Base-by-base conservation (phyloP, 2,113 vertebrate genomes). In the Catagonus wagneri region DNA sequence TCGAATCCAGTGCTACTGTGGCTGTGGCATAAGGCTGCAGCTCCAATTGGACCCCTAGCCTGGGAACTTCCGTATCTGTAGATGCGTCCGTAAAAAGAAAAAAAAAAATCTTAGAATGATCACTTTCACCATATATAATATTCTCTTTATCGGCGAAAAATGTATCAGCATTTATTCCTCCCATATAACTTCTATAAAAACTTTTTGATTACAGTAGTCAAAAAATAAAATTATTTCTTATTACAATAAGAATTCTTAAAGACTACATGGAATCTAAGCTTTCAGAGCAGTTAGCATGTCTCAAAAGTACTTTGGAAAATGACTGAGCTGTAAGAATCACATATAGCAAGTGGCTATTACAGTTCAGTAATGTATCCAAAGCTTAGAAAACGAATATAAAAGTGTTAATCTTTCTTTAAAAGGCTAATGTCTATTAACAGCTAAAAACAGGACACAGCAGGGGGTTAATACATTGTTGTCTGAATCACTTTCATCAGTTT, bases 381-480 rank as follows among this genome's bases (percentile, higher is more conserved):
- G 91, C 96, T 95, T 96, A 94, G 83, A 78, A 96, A 97, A 96
- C 0, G 16, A 90, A 95, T 87, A 95, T 92, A 91, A 93, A 95
- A 97, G 89, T 96, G 89, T 85, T 97, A 97, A 93, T 96, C 89
- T 94, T 95, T 91, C 96, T 97, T 97, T 97, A 98, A 97, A 97
- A 97, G 94, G 92, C 93, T 97, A 96, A 98, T 84, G 93, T 94
- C 97, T 97, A 97, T 97, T 97, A 98, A 94, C 95, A 97, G 97
- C 92, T 97, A 95, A 94, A 97, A 97, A 91, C 86, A 95, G 75
- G 86, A 86, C 97, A 94, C 97, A 94, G 79, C 88, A 89, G 97
- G 97, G 95, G 97, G 97, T 96, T 98, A 98, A 97, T 98, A 94
- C 84, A 61, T 66, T 98, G 97, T 98, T 98, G 97, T 98, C 97